phyloP scores from a whole-genome alignment of 2,888 invertebrate species.

The Ligdia adustata region DNA sequence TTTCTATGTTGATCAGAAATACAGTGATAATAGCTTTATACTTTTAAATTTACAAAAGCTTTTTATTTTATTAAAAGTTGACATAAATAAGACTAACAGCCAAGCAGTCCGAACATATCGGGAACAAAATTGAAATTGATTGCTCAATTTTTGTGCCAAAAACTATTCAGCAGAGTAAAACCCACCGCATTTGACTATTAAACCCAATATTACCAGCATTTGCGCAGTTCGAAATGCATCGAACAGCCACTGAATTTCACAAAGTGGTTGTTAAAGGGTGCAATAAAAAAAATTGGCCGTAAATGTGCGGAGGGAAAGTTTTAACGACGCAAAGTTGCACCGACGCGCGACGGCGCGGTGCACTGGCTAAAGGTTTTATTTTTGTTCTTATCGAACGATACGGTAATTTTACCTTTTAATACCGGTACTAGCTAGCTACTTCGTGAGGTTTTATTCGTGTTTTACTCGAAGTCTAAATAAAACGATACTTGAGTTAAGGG shows the following conservation, averaged over 20 bases:
- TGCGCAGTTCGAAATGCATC: constrained; percentile 2
- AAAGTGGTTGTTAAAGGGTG: constrained; percentile 17
- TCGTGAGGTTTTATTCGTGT: neutral
- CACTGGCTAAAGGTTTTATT: neutral
- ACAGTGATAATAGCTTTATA: too few relatives aligned
- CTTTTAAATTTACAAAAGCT: neutral
- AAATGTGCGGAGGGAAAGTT: constrained; percentile 22
- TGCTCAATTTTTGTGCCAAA: neutral
- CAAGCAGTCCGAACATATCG: neutral
- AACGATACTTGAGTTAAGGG: neutral
- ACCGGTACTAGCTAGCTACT: neutral
- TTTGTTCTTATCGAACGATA: constrained; percentile 4
- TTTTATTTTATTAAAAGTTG: neutral
- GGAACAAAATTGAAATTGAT: neutral
- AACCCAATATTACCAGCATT: neutral
- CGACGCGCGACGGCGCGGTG: neutral
- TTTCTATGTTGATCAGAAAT: too few relatives aligned
- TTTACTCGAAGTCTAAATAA: neutral
- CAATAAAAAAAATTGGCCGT: constrained; percentile 23
- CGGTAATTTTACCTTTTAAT: neutral
- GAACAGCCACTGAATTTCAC: constrained; percentile 15
- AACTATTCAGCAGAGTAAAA: neutral
- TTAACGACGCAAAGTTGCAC: constrained; percentile 28
- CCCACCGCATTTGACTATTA: neutral
- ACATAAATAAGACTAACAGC: neutral